Evolutionary conservation across 2,797 vertebrate genomes (phyloP).

Genomic region (Lepidocolaptes lacrymiger): DNA sequence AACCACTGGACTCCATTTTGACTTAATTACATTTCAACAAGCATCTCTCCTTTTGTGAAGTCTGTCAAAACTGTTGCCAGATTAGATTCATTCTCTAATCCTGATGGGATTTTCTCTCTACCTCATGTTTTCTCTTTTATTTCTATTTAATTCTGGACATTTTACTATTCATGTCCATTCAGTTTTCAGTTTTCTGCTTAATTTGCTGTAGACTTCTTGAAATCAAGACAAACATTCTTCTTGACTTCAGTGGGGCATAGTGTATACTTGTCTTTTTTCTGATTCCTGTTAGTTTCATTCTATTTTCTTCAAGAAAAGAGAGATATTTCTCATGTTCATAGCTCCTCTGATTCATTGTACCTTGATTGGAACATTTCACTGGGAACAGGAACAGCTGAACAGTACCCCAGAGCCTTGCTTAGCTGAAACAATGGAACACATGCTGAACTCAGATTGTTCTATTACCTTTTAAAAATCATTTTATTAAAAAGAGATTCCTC

Average conservation of each 20-base stretch:
- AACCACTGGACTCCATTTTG: background rate
- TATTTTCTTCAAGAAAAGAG: background rate
- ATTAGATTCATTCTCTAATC: background rate
- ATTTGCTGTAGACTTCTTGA: background rate
- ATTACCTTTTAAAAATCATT: background rate
- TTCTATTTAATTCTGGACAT: background rate
- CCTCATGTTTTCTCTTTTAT: background rate
- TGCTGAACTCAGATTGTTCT: background rate
- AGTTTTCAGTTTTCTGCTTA: background rate
- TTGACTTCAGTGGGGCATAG: background rate
- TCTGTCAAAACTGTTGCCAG: background rate
- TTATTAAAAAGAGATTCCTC: conserved; percentile 32
- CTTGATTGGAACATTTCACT: background rate
- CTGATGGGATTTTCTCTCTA: background rate
- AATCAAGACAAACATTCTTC: background rate
- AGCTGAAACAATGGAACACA: background rate
- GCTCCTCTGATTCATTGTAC: background rate
- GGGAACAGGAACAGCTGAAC: background rate
- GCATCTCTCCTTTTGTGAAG: background rate
- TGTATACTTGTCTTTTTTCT: background rate
- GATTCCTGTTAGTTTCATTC: background rate
- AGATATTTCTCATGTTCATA: background rate
- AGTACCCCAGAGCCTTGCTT: background rate
- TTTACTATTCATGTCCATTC: background rate
- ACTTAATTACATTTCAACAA: background rate